phyloP scores from a whole-genome alignment of 2,888 invertebrate genomes.

The Gari tellinella region DNA sequence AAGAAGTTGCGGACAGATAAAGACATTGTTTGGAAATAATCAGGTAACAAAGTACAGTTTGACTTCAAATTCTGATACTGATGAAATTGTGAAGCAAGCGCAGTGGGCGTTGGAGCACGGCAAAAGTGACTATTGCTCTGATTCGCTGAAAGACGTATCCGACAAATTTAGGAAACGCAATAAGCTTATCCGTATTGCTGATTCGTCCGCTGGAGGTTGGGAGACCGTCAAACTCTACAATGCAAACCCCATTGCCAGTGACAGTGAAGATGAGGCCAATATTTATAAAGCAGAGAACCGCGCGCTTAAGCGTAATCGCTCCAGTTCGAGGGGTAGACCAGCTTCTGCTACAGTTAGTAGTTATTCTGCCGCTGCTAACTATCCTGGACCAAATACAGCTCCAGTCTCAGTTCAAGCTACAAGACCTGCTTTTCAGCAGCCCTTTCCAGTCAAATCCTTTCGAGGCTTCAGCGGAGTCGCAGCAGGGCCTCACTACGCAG shows the following conservation, averaged over 20 bases:
- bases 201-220: slow-evolving; percentile 7
- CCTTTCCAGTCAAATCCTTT: too few species aligned
- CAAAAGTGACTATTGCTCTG: not conserved
- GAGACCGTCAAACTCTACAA: not conserved
- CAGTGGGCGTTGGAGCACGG: slow-evolving; percentile 5
- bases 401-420: too few species aligned
- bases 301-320: slow-evolving; percentile 22
- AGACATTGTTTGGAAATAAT: slow-evolving; percentile 10
- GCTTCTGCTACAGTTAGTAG: too few species aligned
- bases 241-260: too few species aligned
- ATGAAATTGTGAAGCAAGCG: slow-evolving; percentile 7
- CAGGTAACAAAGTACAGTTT: slow-evolving; percentile 9
- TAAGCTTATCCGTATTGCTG: not conserved
- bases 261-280: slow-evolving; percentile 29
- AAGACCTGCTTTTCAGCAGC: too few species aligned
- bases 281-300: slow-evolving; percentile 22
- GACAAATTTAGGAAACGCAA: slow-evolving; percentile 20
- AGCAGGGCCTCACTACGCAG: slow-evolving; percentile 6
- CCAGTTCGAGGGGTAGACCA: too few species aligned
- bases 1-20: slow-evolving; percentile 1
- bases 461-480: too few species aligned
- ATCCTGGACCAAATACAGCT: too few species aligned
- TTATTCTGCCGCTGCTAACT: too few species aligned
- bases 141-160: not conserved
- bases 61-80: slow-evolving; percentile 9